phyloP scores from a whole-genome alignment of 2,113 vertebrate genomes.

The Pipra filicauda region DNA sequence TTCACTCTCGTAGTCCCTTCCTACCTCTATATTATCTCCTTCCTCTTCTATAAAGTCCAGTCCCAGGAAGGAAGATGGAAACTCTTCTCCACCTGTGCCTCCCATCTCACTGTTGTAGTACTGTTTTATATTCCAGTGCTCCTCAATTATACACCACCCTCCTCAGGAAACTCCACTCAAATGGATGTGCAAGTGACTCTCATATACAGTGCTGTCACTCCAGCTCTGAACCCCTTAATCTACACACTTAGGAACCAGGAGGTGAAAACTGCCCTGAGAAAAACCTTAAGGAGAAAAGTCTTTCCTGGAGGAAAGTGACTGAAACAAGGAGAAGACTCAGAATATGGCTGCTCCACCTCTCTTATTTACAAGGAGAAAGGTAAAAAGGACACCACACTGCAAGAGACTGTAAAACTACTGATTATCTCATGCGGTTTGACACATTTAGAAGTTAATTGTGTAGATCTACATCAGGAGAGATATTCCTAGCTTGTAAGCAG shows the following conservation, averaged over 20 bases:
- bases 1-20: background rate
- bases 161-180: background rate
- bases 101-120: background rate
- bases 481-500: no score
- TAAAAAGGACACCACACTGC: background rate
- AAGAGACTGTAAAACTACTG: background rate
- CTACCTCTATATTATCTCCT: background rate
- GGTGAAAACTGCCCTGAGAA: slow-evolving; percentile 40
- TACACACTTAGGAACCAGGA: slow-evolving; percentile 59
- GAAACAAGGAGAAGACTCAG: background rate
- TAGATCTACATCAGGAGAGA: background rate
- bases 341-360: background rate
- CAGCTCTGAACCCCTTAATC: slow-evolving; percentile 54
- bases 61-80: background rate
- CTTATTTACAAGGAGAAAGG: background rate
- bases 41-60: background rate
- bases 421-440: background rate
- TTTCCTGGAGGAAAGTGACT: background rate
- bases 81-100: background rate
- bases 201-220: background rate
- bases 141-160: background rate
- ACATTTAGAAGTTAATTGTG: background rate
- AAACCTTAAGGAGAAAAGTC: background rate
- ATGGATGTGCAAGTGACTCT: background rate
- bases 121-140: background rate